Percentiles rank a stretch among this genome's conserved stretches.
phyloP scores from a whole-genome alignment of 2,113 vertebrate genomes.

The Choloepus hoffmanni region DNA sequence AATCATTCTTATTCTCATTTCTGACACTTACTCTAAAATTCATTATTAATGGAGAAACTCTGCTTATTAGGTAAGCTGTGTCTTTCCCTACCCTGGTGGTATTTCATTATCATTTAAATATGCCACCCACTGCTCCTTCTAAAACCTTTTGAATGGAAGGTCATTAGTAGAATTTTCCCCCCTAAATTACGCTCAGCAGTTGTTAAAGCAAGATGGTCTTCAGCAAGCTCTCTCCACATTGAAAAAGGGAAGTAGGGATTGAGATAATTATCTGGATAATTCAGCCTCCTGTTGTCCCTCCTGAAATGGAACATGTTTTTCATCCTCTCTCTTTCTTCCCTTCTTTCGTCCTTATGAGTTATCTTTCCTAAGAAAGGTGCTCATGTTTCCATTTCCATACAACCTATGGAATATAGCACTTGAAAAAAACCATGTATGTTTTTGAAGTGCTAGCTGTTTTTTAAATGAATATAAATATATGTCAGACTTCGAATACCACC shows the following conservation, averaged over 20 bases:
- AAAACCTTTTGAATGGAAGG: slow-evolving; percentile 63
- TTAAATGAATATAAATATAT: neutral
- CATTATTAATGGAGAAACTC: slow-evolving; percentile 58
- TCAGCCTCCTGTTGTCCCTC: slow-evolving; percentile 33
- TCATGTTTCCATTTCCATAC: neutral
- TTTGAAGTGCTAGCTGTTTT: neutral
- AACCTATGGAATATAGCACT: neutral
- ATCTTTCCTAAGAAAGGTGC: neutral
- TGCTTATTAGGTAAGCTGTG: slow-evolving; percentile 26
- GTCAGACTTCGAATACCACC: neutral
- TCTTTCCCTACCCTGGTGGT: slow-evolving; percentile 51
- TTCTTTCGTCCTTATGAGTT: slow-evolving; percentile 14
- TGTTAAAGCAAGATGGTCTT: slow-evolving; percentile 54
- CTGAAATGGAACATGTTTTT: neutral
- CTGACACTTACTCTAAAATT: slow-evolving; percentile 67
- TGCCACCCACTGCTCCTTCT: slow-evolving; percentile 68
- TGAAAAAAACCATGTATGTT: neutral
- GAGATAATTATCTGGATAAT: slow-evolving; percentile 65
- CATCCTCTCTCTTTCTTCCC: neutral
- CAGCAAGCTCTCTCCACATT: neutral
- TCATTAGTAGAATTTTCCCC: slow-evolving; percentile 53
- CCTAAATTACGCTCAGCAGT: slow-evolving; percentile 67
- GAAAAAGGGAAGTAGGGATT: slow-evolving; percentile 29
- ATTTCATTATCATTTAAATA: slow-evolving; percentile 78
- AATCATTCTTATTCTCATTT: slow-evolving; percentile 56